phyloP scores from a whole-genome alignment of 2,888 invertebrate genomes.

The Cosmopolites sordidus region DNA sequence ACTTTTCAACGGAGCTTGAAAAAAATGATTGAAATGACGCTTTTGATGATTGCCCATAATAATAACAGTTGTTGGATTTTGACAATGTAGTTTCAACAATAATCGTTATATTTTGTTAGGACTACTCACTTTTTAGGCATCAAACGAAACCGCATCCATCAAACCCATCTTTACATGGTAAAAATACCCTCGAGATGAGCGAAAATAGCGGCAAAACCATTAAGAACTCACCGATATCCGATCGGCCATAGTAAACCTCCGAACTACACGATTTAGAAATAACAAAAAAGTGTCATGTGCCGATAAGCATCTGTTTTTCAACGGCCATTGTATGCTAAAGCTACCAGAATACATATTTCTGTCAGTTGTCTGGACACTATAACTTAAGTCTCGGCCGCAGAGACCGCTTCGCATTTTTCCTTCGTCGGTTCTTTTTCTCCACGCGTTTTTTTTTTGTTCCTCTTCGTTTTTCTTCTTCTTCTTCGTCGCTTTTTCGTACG shows the following conservation, averaged over 20 bases:
- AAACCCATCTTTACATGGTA: too few species aligned
- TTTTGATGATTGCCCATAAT: too few species aligned
- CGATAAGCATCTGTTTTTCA: slow-evolving; percentile 41
- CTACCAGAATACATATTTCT: slow-evolving; percentile 42
- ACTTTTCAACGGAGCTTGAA: too few species aligned
- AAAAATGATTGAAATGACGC: too few species aligned
- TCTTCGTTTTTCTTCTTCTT: slow-evolving; percentile 6
- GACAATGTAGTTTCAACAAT: too few species aligned
- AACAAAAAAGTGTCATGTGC: slow-evolving; percentile 43
- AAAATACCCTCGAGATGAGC: too few species aligned
- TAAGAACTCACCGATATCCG: slow-evolving; percentile 11
- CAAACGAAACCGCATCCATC: too few species aligned
- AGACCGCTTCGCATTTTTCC: not conserved
- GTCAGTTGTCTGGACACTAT: slow-evolving; percentile 36
- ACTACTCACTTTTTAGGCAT: too few species aligned
- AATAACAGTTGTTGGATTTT: too few species aligned
- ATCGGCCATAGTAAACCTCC: slow-evolving; percentile 18
- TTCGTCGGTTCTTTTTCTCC: not conserved
- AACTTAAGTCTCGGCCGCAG: slow-evolving; percentile 22
- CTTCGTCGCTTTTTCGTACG: not conserved
- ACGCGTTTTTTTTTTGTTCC: not conserved
- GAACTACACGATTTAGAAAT: slow-evolving; percentile 37
- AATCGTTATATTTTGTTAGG: too few species aligned
- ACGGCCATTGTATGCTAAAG: slow-evolving; percentile 45
- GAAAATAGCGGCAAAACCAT: not conserved